These are phyloP conservation scores for Leuciscus idus DNA, from an alignment of 2,113 vertebrate species.

Conservation along the genomic window DNA sequence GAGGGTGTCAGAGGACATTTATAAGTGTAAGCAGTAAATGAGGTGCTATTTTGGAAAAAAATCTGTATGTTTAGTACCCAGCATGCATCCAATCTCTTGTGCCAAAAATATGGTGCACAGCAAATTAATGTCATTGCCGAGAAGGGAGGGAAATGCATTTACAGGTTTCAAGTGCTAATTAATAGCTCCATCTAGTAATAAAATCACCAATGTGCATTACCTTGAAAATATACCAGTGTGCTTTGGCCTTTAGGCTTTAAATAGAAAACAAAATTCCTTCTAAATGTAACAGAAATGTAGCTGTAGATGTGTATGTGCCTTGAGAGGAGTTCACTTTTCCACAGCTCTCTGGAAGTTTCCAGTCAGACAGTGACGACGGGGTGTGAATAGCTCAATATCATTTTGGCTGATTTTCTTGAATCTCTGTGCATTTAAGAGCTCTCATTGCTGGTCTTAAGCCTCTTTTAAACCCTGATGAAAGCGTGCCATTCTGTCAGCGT, in stretches of 20 bases:
- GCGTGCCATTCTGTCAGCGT: conserved; percentile 18
- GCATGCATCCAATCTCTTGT: not conserved
- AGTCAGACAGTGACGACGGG: not conserved
- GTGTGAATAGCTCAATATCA: not conserved
- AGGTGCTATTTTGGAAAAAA: not conserved
- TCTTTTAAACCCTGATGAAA: conserved; percentile 40
- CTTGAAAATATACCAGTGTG: not conserved
- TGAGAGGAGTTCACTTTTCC: not conserved
- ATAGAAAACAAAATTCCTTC: not conserved
- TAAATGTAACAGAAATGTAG: not conserved
- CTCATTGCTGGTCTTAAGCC: conserved; percentile 24
- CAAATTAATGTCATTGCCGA: not conserved
- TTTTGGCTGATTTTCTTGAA: conserved; percentile 8
- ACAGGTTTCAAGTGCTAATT: conserved; percentile 4
- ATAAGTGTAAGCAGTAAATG: not conserved
- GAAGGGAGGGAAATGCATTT: not conserved
- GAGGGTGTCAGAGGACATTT: not conserved
- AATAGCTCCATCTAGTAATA: not conserved
- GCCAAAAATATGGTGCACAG: not conserved
- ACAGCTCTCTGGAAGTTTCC: not conserved
- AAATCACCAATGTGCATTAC: not conserved
- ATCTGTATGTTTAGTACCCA: not conserved
- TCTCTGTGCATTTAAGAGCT: not conserved
- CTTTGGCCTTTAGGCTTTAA: not conserved
- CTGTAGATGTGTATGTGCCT: not conserved